These are phyloP conservation scores for Pangasius krempfi DNA, from an alignment of 2,797 vertebrate genomes.

Conservation along the genomic window DNA sequence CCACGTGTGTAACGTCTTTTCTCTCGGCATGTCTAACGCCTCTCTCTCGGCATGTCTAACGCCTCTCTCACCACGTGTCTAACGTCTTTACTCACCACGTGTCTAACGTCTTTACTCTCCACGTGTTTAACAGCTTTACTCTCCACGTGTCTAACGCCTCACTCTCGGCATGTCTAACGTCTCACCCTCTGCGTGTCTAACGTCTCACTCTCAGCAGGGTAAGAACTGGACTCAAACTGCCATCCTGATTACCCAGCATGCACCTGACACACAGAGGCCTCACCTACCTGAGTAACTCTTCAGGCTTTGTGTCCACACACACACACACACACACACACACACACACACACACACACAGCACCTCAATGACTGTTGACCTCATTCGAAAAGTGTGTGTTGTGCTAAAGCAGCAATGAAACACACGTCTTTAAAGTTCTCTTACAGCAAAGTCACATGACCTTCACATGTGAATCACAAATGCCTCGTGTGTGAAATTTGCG, in stretches of 20 bases:
- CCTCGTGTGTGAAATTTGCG: not conserved
- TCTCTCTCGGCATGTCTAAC: too few species aligned
- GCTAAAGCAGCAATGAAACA: slow-evolving; percentile 56
- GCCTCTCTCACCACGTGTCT: not conserved
- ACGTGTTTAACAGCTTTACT: not conserved
- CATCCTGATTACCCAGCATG: slow-evolving; percentile 7
- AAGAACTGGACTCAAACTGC: slow-evolving; percentile 1
- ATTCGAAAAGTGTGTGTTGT: slow-evolving; percentile 63
- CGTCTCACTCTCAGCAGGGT: not conserved
- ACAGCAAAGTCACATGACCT: not conserved
- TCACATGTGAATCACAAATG: not conserved
- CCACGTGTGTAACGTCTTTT: too few species aligned
- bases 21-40: too few species aligned
- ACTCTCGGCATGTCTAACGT: not conserved
- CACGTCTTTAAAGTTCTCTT: not conserved
- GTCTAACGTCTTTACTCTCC: not conserved
- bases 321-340: slow-evolving; percentile 1
- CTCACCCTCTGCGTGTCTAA: not conserved
- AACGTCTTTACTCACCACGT: not conserved
- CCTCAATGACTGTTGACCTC: slow-evolving; percentile 59
- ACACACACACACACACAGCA: not conserved
- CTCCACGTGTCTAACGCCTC: too few species aligned
- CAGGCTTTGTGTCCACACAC: slow-evolving; percentile 17
- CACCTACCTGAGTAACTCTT: not conserved
- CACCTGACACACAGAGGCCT: slow-evolving; percentile 1